Percentiles rank a stretch among this genome's conserved stretches.
These are phyloP conservation scores for Desmophyllum pertusum DNA, from an alignment of 92 coral and sea anemone species.

Conservation along the genomic window DNA sequence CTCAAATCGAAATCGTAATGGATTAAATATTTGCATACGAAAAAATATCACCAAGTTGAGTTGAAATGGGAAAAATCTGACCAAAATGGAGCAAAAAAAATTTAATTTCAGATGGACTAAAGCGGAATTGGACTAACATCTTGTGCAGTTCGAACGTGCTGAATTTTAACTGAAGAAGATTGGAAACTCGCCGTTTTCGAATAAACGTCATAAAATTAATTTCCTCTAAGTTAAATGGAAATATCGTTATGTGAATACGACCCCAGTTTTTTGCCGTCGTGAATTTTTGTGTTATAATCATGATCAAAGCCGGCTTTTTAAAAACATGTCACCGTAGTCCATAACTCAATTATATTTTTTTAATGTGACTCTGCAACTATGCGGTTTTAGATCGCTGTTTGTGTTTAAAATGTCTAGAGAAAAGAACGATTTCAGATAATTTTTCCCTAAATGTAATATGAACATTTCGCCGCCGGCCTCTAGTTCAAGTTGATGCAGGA, in stretches of 20 bases:
- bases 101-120: neutral
- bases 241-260: neutral
- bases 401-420: neutral
- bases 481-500: neutral
- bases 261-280: neutral
- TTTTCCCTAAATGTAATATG: neutral
- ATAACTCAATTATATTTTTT: neutral
- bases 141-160: neutral
- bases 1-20: neutral
- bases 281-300: neutral
- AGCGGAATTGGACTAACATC: neutral
- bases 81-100: neutral
- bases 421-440: neutral
- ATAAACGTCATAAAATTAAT: neutral
- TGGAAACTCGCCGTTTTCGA: neutral
- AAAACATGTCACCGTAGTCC: neutral
- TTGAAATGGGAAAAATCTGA: neutral
- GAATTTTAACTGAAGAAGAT: neutral
- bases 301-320: neutral
- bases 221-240: neutral
- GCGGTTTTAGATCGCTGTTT: neutral
- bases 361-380: neutral
- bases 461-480: neutral
- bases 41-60: neutral
- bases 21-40: neutral